A percentile compares a stretch with the other conserved stretches of the same genome.
Conservation (phyloP, 1,140 invertebrate genomes). For the Platyura marginata region DNA sequence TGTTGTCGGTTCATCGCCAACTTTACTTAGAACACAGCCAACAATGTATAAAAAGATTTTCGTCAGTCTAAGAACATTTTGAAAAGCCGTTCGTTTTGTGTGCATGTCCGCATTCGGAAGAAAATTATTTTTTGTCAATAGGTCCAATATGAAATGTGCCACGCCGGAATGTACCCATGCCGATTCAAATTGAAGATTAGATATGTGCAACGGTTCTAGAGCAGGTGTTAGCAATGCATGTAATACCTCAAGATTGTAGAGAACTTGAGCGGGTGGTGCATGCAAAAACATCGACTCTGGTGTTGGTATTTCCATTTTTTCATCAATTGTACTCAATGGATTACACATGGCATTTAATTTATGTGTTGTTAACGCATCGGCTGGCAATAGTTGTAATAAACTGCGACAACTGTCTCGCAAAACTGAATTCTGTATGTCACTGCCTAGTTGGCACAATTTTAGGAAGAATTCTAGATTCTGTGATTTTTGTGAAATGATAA, state of each 20-base stretch:
- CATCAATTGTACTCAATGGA: slow-evolving; percentile 1
- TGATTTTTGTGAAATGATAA: slow-evolving; percentile 61
- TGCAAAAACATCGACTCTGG: slow-evolving; percentile 58
- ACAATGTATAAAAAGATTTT: slow-evolving; percentile 78
- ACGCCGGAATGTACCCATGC: slow-evolving; percentile 55
- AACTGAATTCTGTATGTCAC: slow-evolving; percentile 54
- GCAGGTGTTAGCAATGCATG: slow-evolving; percentile 88
- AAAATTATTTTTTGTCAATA: slow-evolving; percentile 78
- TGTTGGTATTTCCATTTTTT: slow-evolving; percentile 21
- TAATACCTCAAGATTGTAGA: slow-evolving; percentile 60
- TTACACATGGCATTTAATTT: slow-evolving; percentile 38
- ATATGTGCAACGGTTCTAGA: slow-evolving; percentile 59
- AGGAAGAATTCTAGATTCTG: slow-evolving; percentile 77
- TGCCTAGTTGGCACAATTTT: slow-evolving; percentile 77
- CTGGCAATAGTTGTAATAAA: slow-evolving; percentile 76
- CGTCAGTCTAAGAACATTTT: slow-evolving; percentile 71
- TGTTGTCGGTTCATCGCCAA: slow-evolving; percentile 20
- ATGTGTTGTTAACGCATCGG: slow-evolving; percentile 56
- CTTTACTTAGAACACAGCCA: slow-evolving; percentile 37
- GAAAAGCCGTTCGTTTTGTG: slow-evolving; percentile 68
- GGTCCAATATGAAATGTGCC: slow-evolving; percentile 59
- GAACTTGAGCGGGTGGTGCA: slow-evolving; percentile 53
- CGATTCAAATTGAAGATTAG: slow-evolving; percentile 70
- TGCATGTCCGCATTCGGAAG: slow-evolving; percentile 60
- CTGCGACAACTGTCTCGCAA: slow-evolving; percentile 71